phyloP scores from a whole-genome alignment of 1,140 invertebrate species.

The Brachionus rubens region DNA sequence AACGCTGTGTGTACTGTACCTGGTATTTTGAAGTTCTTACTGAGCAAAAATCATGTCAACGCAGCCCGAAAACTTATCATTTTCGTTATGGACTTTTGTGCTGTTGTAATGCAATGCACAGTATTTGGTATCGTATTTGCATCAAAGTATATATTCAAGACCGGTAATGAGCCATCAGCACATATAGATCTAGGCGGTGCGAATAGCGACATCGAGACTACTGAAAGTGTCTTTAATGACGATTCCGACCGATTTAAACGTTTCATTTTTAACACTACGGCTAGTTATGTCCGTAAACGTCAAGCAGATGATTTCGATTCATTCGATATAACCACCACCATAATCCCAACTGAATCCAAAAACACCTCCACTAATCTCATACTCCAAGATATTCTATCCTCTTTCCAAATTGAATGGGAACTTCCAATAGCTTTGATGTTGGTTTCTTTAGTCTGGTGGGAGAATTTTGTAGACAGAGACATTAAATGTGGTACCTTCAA shows the following conservation, averaged over 20 bases:
- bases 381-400: conserved; percentile 40
- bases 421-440: conserved; percentile 77
- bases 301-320: background rate
- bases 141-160: conserved; percentile 38
- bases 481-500: conserved; percentile 49
- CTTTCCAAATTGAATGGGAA: conserved; percentile 60
- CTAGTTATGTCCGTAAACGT: background rate
- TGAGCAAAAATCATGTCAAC: conserved; percentile 43
- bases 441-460: conserved; percentile 90
- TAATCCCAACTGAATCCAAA: background rate
- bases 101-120: conserved; percentile 43
- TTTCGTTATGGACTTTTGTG: conserved; percentile 45
- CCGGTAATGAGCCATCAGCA: background rate
- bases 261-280: background rate
- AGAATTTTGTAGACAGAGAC: conserved; percentile 80
- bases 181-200: conserved; percentile 3
- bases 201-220: background rate
- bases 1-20: conserved; percentile 87
- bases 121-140: conserved; percentile 45
- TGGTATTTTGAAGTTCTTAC: conserved; percentile 62
- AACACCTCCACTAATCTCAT: background rate
- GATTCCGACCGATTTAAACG: background rate
- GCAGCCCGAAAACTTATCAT: background rate
- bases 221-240: background rate
- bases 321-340: background rate